phyloP scores from a whole-genome alignment of 2,888 invertebrate species.

The Drosophila anomalata region DNA sequence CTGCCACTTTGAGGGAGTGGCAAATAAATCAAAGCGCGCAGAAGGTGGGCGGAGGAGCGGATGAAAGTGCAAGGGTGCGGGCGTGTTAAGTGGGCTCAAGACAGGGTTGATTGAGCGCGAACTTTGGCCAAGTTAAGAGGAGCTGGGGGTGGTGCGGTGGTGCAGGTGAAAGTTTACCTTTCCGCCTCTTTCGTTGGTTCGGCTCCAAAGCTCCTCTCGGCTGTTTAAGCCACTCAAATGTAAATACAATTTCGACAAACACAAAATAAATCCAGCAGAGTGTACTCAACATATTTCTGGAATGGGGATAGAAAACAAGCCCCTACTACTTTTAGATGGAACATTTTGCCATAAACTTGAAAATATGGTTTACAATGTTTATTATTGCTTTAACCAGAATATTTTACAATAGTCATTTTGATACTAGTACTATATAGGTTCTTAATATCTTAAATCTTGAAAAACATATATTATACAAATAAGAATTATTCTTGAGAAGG shows the following conservation, averaged over 20 bases:
- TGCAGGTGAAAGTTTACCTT: conserved; percentile 22
- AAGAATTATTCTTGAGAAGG: too few relatives aligned
- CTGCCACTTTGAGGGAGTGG: conserved; percentile 37
- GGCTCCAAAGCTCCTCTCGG: conserved; percentile 16
- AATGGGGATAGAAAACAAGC: background rate
- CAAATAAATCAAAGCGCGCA: conserved; percentile 69
- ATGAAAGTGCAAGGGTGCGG: conserved; percentile 49
- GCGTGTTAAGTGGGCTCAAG: conserved; percentile 74
- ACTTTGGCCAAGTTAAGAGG: conserved; percentile 44
- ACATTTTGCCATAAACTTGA: background rate
- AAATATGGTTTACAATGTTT: background rate
- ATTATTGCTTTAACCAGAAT: too few relatives aligned
- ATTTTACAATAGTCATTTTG: too few relatives aligned
- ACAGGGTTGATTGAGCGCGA: conserved; percentile 75
- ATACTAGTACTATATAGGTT: too few relatives aligned
- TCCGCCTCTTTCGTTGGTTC: background rate
- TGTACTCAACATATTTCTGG: conserved; percentile 5
- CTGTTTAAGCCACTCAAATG: conserved; percentile 22
- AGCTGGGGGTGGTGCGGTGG: background rate
- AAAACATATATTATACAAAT: too few relatives aligned
- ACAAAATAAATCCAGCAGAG: conserved; percentile 15
- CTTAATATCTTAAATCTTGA: too few relatives aligned
- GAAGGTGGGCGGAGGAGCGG: conserved; percentile 29
- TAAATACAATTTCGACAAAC: conserved; percentile 38
- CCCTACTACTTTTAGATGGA: background rate